Base-by-base conservation (phyloP, 2,888 invertebrate genomes). In the Mythimna albipuncta region DNA sequence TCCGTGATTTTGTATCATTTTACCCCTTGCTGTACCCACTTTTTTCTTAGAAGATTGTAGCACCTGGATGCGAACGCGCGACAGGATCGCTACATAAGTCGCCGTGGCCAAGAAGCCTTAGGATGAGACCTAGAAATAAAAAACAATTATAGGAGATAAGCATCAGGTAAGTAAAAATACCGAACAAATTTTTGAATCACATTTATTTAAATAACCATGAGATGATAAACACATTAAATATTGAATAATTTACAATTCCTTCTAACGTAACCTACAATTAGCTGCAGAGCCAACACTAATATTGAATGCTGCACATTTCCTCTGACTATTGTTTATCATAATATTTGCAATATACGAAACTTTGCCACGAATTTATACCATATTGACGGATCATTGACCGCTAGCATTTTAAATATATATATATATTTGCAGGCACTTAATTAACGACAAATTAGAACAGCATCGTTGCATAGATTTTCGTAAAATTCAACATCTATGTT, bases 121-220 rank as follows among this genome's bases (percentile, higher is more conserved):
- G 26, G 26, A 26, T 26, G 26, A 26, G 26, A 26, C 26, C 26
- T 26, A 26, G 26, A 26, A 26, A 26, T 26, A 26, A 41, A 44
- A 44, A 26, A 13, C 26, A 65, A 19, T 6, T 54, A 54, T 4
- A 21, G n/a, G 19, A 64, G 11, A 2, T 35, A 38, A 38, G 10
- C 6, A 26, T 19, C 41, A 10, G 26, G 13, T 5, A 10, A 70
- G 6, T 47, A n/a, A 77, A 74, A 77, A 38, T 0, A 32, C 0
- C 10, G 44, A 38, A 52, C 6, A 58, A 6, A 77, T 61, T 54
- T 69, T 77, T 6, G 0, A 69, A 77, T 61, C 32, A 77, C 54
- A 77, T 74, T 77, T 74, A 74, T 55, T 74, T 41, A 55, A 38
- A 55, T 69, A 61, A 69, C 1, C 32, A 69, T 69, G 47, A 77